phyloP scores from a whole-genome alignment of 2,888 invertebrate genomes.

The Erebia aethiops region DNA sequence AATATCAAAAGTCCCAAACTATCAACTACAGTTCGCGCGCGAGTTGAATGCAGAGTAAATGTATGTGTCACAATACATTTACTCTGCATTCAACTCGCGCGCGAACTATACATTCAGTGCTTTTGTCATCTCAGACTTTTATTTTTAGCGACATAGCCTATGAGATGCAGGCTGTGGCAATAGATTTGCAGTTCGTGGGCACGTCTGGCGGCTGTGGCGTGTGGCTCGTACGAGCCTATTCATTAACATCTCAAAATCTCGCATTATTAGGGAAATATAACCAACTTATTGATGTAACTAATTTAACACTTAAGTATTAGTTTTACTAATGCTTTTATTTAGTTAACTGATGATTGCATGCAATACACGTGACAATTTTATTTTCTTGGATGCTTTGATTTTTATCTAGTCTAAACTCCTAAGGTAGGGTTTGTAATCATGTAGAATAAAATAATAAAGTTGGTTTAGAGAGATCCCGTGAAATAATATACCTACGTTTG shows the following conservation, averaged over 20 bases:
- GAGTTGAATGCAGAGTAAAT: too few species aligned
- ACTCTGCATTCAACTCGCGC: too few species aligned
- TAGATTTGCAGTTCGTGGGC: too few species aligned
- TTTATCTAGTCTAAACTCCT: constrained; percentile 6
- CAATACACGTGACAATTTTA: neutral
- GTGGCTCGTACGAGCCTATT: neutral
- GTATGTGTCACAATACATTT: too few species aligned
- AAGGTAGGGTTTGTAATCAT: neutral
- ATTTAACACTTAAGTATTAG: constrained; percentile 52
- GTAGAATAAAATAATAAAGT: neutral
- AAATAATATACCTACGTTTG: too few species aligned
- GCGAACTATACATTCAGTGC: too few species aligned
- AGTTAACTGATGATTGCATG: neutral
- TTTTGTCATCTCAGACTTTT: too few species aligned
- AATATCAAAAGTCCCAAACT: too few species aligned
- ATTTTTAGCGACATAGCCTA: too few species aligned
- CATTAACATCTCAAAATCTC: constrained; percentile 8
- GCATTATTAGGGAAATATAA: neutral
- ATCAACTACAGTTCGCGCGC: too few species aligned
- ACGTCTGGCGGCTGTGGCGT: too few species aligned
- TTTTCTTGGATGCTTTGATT: neutral
- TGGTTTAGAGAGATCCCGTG: neutral
- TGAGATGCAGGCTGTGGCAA: too few species aligned
- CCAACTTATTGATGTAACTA: constrained; percentile 33
- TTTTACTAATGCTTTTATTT: constrained; percentile 51